phyloP scores from a whole-genome alignment of 2,113 vertebrate species.

The Coregonus clupeaformis region DNA sequence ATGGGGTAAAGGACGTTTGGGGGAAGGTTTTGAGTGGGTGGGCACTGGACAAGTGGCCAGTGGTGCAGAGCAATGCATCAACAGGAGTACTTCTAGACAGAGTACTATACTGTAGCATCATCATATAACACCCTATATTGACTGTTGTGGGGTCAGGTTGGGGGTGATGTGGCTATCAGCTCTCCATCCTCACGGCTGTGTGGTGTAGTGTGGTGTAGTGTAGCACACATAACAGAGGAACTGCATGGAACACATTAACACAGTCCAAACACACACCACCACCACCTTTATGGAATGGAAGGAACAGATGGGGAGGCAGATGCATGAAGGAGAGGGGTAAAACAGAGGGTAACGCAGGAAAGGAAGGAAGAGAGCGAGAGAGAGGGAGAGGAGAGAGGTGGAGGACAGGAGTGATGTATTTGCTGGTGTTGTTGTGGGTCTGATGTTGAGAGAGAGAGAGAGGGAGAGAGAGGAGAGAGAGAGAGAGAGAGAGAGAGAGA shows the following conservation, averaged over 20 bases:
- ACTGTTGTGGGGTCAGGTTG: no score
- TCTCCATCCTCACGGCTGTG: no score
- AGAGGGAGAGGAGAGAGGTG: conserved; percentile 16
- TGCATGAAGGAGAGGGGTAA: not conserved
- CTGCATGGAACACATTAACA: no score
- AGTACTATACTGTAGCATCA: no score
- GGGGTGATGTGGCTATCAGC: no score
- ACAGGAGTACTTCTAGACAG: no score
- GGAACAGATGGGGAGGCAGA: not conserved
- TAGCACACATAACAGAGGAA: no score
- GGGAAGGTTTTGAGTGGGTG: conserved; percentile 49
- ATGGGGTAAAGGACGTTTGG: no score
- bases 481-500: not conserved
- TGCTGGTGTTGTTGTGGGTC: conserved; percentile 16
- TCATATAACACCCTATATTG: no score
- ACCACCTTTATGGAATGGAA: not conserved
- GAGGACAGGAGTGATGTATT: not conserved
- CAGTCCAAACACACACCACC: not conserved
- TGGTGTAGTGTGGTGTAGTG: no score
- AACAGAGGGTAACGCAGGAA: conserved; percentile 1
- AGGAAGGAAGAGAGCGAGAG: conserved; percentile 29
- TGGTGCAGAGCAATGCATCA: not conserved
- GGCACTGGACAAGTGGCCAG: not conserved
- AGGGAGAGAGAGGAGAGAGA: conserved; percentile 1
- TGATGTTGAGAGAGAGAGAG: not conserved